phyloP scores from a whole-genome alignment of 2,113 vertebrate species.

The Actinemys pallida region DNA sequence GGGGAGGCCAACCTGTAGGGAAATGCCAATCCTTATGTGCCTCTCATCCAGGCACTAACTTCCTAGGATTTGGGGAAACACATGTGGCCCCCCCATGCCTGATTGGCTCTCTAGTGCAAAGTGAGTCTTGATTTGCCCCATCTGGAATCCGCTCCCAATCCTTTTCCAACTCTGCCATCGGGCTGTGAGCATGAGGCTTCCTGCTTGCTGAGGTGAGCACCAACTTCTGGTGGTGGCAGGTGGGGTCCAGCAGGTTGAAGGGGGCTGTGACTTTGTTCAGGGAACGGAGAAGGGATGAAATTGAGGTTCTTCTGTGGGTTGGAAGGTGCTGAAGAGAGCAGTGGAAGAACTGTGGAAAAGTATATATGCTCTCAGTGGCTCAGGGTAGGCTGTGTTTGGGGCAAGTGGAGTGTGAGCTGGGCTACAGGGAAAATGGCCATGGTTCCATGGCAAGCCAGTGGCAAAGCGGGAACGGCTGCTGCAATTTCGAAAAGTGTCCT shows the following conservation, averaged over 20 bases:
- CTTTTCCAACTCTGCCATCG: background rate
- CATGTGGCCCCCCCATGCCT: too few species aligned
- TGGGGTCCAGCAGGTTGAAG: too few species aligned
- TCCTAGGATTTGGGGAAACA: background rate
- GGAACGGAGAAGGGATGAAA: background rate
- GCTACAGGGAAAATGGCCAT: background rate
- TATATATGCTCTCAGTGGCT: background rate
- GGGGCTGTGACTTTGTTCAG: background rate
- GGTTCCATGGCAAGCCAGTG: background rate
- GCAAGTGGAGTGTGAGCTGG: too few species aligned
- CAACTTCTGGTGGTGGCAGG: background rate
- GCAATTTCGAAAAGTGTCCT: fast-evolving
- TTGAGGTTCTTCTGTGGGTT: background rate
- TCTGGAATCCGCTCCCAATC: background rate
- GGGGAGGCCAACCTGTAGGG: background rate
- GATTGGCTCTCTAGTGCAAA: background rate
- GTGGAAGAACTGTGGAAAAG: background rate
- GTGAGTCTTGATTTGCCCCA: background rate
- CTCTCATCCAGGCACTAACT: background rate
- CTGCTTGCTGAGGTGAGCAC: background rate
- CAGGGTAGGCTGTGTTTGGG: background rate
- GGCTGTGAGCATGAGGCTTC: background rate
- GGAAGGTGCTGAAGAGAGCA: background rate
- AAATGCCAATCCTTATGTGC: too few species aligned
- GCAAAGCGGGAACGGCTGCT: background rate